These are phyloP conservation scores for Ctenosaura bakeri DNA, from an alignment of 2,797 vertebrate genomes.

Conservation along the genomic window DNA sequence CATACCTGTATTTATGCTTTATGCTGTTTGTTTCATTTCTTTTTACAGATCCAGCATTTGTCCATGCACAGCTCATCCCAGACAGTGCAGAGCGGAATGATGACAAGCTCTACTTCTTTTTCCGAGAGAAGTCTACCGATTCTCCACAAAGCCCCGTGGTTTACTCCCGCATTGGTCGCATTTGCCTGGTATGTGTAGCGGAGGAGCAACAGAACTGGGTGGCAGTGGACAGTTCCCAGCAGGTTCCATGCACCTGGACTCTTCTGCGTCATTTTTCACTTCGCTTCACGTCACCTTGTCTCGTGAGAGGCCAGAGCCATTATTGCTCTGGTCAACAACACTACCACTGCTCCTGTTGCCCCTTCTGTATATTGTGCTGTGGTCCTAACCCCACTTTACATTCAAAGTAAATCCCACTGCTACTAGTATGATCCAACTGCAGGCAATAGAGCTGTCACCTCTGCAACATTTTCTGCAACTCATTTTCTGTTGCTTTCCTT, in stretches of 20 bases:
- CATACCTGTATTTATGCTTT: background rate
- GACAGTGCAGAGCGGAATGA: conserved; percentile 96
- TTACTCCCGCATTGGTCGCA: conserved; percentile 95
- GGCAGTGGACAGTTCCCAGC: conserved; percentile 52
- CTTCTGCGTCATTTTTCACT: background rate
- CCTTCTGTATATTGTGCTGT: background rate
- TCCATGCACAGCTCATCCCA: conserved; percentile 95
- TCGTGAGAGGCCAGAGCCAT: background rate
- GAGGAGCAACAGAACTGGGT: background rate
- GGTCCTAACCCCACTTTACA: background rate
- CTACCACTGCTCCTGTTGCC: background rate
- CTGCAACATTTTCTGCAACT: background rate
- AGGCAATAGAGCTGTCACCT: background rate
- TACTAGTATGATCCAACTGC: background rate
- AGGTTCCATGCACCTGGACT: background rate
- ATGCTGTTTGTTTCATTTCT: conserved; percentile 15
- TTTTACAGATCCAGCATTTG: conserved; percentile 91
- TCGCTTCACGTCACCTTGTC: too few species aligned
- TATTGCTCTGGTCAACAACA: background rate
- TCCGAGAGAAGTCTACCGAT: conserved; percentile 94
- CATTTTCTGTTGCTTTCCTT: background rate
- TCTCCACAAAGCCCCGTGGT: conserved; percentile 93
- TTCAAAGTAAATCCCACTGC: background rate
- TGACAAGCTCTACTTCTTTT: conserved; percentile 98
- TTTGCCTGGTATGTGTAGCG: conserved; percentile 89